These are phyloP conservation scores for Drosophila barbarae DNA, from an alignment of 2,888 invertebrate genomes.

Conservation along the genomic window DNA sequence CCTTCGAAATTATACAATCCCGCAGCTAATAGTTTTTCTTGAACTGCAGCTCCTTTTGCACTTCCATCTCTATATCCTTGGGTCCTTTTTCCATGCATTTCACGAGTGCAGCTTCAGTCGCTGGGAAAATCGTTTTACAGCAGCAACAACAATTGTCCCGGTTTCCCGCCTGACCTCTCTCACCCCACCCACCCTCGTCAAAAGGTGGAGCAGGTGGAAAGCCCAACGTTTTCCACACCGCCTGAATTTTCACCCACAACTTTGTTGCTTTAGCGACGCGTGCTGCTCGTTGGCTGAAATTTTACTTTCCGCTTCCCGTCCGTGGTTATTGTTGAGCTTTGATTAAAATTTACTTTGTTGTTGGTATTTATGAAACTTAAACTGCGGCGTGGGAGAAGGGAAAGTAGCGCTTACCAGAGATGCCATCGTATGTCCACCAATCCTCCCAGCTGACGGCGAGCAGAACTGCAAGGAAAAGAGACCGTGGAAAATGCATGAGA, in stretches of 20 bases:
- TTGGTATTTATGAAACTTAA: slow-evolving; percentile 47
- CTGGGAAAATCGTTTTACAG: slow-evolving; percentile 52
- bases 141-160: slow-evolving; percentile 22
- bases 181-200: too few species aligned
- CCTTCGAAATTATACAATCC: background rate
- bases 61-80: background rate
- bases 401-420: slow-evolving; percentile 86
- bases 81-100: slow-evolving; percentile 36
- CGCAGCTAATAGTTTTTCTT: background rate
- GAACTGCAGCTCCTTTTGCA: background rate
- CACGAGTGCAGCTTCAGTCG: slow-evolving; percentile 46
- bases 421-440: slow-evolving; percentile 98
- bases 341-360: slow-evolving; percentile 63
- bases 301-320: slow-evolving; percentile 31
- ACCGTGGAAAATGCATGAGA: slow-evolving; percentile 5
- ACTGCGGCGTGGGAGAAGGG: background rate
- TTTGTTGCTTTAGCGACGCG: slow-evolving; percentile 54
- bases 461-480: slow-evolving; percentile 67
- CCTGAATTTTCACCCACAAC: slow-evolving; percentile 47
- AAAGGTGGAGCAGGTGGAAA: slow-evolving; percentile 16
- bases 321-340: slow-evolving; percentile 49
- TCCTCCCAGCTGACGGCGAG: slow-evolving; percentile 89
- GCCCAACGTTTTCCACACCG: slow-evolving; percentile 21
- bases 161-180: slow-evolving; percentile 8
- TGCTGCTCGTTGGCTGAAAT: slow-evolving; percentile 42